phyloP scores from a whole-genome alignment of 1,140 invertebrate species.

The Zaprionus africanus region DNA sequence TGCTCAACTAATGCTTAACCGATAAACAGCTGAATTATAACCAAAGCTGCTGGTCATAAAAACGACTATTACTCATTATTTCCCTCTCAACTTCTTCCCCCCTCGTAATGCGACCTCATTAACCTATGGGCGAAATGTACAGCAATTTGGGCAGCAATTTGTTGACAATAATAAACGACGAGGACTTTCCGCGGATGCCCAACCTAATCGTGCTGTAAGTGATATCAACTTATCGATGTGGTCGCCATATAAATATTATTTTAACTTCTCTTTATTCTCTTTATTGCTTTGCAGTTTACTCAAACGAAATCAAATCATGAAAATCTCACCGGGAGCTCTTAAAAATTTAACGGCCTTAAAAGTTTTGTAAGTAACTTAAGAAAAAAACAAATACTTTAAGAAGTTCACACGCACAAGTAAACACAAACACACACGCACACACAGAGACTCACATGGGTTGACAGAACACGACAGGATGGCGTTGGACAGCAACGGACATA shows the following conservation, averaged over 20 bases:
- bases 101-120: slow-evolving; percentile 55
- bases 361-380: slow-evolving; percentile 88
- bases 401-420: slow-evolving; percentile 37
- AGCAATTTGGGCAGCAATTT: slow-evolving; percentile 90
- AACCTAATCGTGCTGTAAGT: slow-evolving; percentile 89
- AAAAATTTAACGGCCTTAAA: slow-evolving; percentile 87
- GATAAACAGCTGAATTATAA: slow-evolving; percentile 51
- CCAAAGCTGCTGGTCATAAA: slow-evolving; percentile 50
- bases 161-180: slow-evolving; percentile 87
- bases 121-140: slow-evolving; percentile 49
- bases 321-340: slow-evolving; percentile 88
- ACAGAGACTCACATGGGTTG: slow-evolving; percentile 12
- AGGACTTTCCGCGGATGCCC: slow-evolving; percentile 87
- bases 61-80: slow-evolving; percentile 60
- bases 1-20: slow-evolving; percentile 58
- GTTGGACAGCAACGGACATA: background rate
- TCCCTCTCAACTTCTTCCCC: slow-evolving; percentile 42
- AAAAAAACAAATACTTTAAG: slow-evolving; percentile 64
- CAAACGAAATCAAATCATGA: slow-evolving; percentile 88
- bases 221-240: slow-evolving; percentile 8
- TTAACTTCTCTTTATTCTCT: slow-evolving; percentile 4
- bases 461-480: slow-evolving; percentile 33
- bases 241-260: slow-evolving; percentile 34
- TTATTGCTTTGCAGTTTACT: slow-evolving; percentile 86
- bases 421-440: slow-evolving; percentile 11